Evolutionary conservation across 2,888 invertebrate species (phyloP).

Genomic region (Carterocephalus palaemon): DNA sequence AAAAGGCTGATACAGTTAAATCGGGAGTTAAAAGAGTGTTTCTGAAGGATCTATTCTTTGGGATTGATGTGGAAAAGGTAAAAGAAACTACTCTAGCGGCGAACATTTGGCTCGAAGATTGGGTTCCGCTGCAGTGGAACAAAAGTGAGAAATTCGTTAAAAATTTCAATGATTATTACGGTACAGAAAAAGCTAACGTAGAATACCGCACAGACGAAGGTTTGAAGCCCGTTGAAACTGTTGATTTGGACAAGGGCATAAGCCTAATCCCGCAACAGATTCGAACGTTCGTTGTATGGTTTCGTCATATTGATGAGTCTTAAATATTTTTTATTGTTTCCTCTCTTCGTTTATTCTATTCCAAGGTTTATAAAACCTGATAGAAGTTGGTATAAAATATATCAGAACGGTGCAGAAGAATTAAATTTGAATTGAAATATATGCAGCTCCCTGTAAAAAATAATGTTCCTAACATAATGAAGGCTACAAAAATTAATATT

Average conservation of each 20-base stretch:
- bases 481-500: too few species aligned
- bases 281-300: slow-evolving; percentile 79
- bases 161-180: slow-evolving; percentile 49
- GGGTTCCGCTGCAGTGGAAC: slow-evolving; percentile 73
- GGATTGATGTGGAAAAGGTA: slow-evolving; percentile 71
- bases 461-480: too few species aligned
- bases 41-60: slow-evolving; percentile 78
- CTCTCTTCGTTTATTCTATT: too few species aligned
- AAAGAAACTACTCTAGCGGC: slow-evolving; percentile 84
- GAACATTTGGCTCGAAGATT: slow-evolving; percentile 80
- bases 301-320: slow-evolving; percentile 25
- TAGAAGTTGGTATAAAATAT: too few species aligned
- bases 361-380: too few species aligned
- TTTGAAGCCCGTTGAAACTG: slow-evolving; percentile 26
- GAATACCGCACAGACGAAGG: slow-evolving; percentile 35
- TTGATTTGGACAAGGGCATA: slow-evolving; percentile 51
- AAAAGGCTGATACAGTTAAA: slow-evolving; percentile 77
- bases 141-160: slow-evolving; percentile 45
- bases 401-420: too few species aligned
- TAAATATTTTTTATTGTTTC: too few species aligned
- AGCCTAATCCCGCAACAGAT: slow-evolving; percentile 85
- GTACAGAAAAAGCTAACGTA: slow-evolving; percentile 29
- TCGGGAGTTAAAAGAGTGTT: slow-evolving; percentile 76
- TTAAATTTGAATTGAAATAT: too few species aligned
- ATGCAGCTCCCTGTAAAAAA: too few species aligned